Base-by-base conservation (phyloP, 1,140 invertebrate genomes). In the Drosophila dunni region DNA sequence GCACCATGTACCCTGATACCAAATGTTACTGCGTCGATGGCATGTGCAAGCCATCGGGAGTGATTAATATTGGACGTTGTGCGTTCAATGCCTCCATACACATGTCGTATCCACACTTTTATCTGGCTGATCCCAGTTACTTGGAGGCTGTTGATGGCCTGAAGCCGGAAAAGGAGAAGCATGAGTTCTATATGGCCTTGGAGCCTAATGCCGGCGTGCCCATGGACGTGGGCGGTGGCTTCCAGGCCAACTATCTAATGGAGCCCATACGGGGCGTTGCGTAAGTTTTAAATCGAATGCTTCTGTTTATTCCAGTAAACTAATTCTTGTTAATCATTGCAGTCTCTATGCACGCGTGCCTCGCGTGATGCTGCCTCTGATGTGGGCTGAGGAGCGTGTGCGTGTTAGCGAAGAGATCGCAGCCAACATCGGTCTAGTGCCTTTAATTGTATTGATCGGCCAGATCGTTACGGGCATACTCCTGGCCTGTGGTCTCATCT, bases 31-130 rank as follows among this genome's bases (percentile, higher is more conserved):
- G 96, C 82, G 94, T 94, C 64, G 69, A 71, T 64, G 95, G 95
- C 0, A 94, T 95, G 63, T 96, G 96, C 80, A 92, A 93, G 4
- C 96, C 96, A 2, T 92, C 93, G 0, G 96, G 96, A 0, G 93
- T 94, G 1, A 93, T 96, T 72, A 95, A 96, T 89, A 94, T 96
- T 11, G 94, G 94, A 1, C 92, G 93, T 5, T 96, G 96, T 62
- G 93, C 94, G 75, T 96, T 92, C 79, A 95, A 95, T 36, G 94
- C 96, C 1, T 97, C 97, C 0, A 94, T 96, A 1, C 97, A 96
- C 77, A 93, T 97, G 58, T 97, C 97, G 5, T 95, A 96, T 75
- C 97, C 97, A 0, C 97, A 98, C 92, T 98, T 98, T 93, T 96
- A 96, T 82, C 92, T 95, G 70, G 97, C 95, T 0, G 97, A 98